Evolutionary conservation across 2,797 vertebrate species (phyloP).

Genomic region (Delichon dasypus): DNA sequence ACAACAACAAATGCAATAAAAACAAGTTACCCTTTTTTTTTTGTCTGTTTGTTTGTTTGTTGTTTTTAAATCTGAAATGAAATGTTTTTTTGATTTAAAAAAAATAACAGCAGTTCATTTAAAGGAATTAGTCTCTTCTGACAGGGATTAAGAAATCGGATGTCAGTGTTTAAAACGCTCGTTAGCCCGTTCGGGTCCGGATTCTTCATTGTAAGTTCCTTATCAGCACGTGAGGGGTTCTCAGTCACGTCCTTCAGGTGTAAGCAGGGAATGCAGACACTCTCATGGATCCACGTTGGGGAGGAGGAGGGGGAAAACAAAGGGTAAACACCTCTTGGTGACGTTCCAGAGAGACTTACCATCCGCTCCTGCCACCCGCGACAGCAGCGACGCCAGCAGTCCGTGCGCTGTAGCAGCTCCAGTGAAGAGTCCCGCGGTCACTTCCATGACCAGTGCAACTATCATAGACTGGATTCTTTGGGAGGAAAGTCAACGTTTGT

Average conservation of each 20-base stretch:
- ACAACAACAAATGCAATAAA: conserved; percentile 89
- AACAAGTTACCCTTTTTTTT: conserved; percentile 83
- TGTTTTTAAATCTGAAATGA: conserved; percentile 87
- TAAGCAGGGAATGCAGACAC: conserved; percentile 64
- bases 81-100: conserved; percentile 82
- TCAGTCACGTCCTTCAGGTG: conserved; percentile 62
- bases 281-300: conserved; percentile 61
- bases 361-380: conserved; percentile 3
- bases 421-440: conserved; percentile 72
- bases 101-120: conserved; percentile 84
- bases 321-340: conserved; percentile 37
- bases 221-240: not conserved
- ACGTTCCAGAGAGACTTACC: conserved; percentile 64
- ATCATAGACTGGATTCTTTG: conserved; percentile 99
- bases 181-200: conserved; percentile 53
- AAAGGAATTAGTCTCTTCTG: conserved; percentile 83
- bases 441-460: conserved; percentile 67
- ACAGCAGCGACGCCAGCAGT: conserved; percentile 38
- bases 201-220: conserved; percentile 72
- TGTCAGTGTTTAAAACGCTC: conserved; percentile 76
- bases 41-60: not conserved
- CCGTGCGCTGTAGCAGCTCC: conserved; percentile 78
- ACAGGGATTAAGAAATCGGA: conserved; percentile 77
- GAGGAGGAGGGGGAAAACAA: not conserved
- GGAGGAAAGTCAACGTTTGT: conserved; percentile 98